Evolutionary conservation across 2,888 invertebrate species (phyloP).

Genomic region (Cotesia congregata): DNA sequence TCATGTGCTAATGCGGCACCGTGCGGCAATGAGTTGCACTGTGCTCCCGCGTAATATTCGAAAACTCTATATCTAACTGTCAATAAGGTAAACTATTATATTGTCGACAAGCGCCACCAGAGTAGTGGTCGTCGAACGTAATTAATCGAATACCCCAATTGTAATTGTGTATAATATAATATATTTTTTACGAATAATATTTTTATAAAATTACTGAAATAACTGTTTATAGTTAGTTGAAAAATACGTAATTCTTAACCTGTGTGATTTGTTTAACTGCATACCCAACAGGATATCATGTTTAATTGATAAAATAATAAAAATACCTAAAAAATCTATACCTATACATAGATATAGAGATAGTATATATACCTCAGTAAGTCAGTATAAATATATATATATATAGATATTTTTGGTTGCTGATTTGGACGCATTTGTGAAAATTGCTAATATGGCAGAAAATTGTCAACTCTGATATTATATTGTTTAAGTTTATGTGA

Average conservation of each 20-base stretch:
- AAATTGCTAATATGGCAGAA: conserved; percentile 67
- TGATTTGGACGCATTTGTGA: conserved; percentile 60
- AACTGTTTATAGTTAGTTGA: not conserved
- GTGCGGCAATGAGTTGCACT: no score
- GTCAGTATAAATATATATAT: not conserved
- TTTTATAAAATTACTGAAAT: not conserved
- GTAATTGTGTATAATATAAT: not conserved
- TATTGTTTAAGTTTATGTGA: conserved; percentile 61
- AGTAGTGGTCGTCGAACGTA: not conserved
- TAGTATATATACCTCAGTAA: not conserved
- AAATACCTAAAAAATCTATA: conserved; percentile 7
- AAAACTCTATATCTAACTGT: no score
- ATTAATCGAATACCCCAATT: not conserved
- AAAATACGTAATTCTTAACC: not conserved
- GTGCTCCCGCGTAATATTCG: no score
- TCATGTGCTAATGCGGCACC: no score
- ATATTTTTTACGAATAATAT: not conserved
- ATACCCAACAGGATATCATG: not conserved
- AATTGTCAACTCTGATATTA: conserved; percentile 59
- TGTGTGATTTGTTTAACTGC: not conserved
- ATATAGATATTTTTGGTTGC: conserved; percentile 41
- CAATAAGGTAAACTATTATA: not conserved
- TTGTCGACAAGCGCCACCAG: conserved; percentile 29
- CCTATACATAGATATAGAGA: no score
- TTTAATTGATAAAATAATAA: conserved; percentile 12